Conservation (phyloP, 2,888 invertebrate genomes). For the Argyresthia goedartella region DNA sequence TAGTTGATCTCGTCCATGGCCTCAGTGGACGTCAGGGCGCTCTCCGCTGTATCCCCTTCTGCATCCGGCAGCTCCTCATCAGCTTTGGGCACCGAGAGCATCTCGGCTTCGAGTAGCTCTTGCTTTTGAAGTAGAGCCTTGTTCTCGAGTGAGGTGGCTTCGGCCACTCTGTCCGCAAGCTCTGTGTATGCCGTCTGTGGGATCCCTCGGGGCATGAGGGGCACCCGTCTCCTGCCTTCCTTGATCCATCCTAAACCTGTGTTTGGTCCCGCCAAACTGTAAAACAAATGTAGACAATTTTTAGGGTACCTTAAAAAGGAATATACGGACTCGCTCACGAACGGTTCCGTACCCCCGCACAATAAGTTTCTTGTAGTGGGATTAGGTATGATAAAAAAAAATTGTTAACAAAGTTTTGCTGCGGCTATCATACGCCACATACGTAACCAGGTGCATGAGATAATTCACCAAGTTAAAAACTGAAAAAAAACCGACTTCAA, state of each 20-base stretch:
- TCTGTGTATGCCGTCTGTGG: conserved; percentile 88
- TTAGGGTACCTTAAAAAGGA: too few species aligned
- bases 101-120: conserved; percentile 47
- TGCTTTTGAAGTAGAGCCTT: conserved; percentile 45
- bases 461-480: too few species aligned
- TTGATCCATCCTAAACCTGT: conserved; percentile 85
- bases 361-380: too few species aligned
- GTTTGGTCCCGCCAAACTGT: conserved; percentile 75
- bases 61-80: conserved; percentile 43
- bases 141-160: conserved; percentile 45
- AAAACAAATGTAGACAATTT: too few species aligned
- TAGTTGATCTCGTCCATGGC: conserved; percentile 38
- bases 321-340: too few species aligned
- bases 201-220: conserved; percentile 85
- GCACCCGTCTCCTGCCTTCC: conserved; percentile 87
- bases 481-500: too few species aligned
- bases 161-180: conserved; percentile 84
- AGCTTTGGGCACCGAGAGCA: conserved; percentile 40
- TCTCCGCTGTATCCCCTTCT: conserved; percentile 40
- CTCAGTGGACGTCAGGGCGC: too few species aligned
- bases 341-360: background rate
- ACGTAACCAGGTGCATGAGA: too few species aligned
- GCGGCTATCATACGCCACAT: too few species aligned
- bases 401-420: too few species aligned
- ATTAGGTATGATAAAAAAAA: too few species aligned